Base-by-base conservation (phyloP, 2,113 vertebrate species). In the Ondatra zibethicus region DNA sequence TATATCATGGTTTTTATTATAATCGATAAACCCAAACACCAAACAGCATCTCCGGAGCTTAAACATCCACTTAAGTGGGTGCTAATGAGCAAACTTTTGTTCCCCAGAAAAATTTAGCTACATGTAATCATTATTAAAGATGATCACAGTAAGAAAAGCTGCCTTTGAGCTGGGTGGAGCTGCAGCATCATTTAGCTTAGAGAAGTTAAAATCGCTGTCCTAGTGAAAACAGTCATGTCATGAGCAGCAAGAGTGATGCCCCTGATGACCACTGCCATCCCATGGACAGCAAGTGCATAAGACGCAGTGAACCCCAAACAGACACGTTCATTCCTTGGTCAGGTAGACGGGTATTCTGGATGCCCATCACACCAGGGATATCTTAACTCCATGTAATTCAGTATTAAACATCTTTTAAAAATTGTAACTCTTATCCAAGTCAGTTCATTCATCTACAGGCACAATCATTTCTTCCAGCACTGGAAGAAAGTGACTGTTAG, bases 1-100 rank as follows among this genome's bases (percentile, higher is more conserved):
- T 77, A 88, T 47, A 80, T 58, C 80, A 84, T 73, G 45, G 52
- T 91, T 72, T 93, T 93, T 63, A 10, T 77, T 78, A 63, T 12
- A 50, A 55, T 29, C 65, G 88, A 11, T 36, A 61, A 58, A 75
- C 21, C 25, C 1, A 11, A 76, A 90, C 14, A 47, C 9, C 45
- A 77, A 91, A 88, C 29, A 65, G 72, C 80, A 17, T 17, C 19
- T 8, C 2, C 14, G n/a, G 29, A 78, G 91, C 21, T 95, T 95
- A 89, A 92, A 88, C 66, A 93, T 75, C 52, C 80, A 75, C 77
- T 7, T 47, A 86, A 66, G 31, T 65, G 36, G 36, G 33, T 81
- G 61, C 50, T 96, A 68, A 58, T 75, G 66, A 77, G 39, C 66
- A 85, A 66, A 85, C 88, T 84, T 82, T 95, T 50, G 73, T 73